phyloP scores from a whole-genome alignment of 2,888 invertebrate species.

The Drosophila fungiperda region DNA sequence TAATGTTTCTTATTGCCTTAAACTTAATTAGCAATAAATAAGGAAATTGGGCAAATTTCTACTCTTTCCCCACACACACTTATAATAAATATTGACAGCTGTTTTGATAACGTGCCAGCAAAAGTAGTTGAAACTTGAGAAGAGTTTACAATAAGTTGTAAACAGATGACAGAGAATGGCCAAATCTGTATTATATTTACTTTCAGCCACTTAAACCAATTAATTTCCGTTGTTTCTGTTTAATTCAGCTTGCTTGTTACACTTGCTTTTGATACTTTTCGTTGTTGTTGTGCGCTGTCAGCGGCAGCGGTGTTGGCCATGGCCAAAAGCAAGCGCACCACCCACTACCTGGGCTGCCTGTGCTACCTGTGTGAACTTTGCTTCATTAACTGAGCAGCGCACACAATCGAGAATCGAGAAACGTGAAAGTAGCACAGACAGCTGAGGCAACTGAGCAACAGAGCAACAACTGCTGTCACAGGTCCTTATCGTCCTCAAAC shows the following conservation, averaged over 20 bases:
- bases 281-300: slow-evolving; percentile 54
- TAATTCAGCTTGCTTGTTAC: slow-evolving; percentile 50
- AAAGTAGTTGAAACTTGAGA: slow-evolving; percentile 2
- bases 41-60: background rate
- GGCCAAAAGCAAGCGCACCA: slow-evolving; percentile 26
- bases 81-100: background rate
- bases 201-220: slow-evolving; percentile 68
- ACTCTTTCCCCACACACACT: background rate
- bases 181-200: slow-evolving; percentile 60
- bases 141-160: slow-evolving; percentile 13
- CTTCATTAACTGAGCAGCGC: slow-evolving; percentile 64
- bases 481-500: slow-evolving; percentile 16
- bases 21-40: background rate
- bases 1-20: background rate
- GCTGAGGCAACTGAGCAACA: slow-evolving; percentile 33
- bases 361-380: slow-evolving; percentile 72
- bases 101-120: background rate
- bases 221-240: slow-evolving; percentile 63
- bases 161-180: slow-evolving; percentile 21
- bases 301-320: slow-evolving; percentile 52
- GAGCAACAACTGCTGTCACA: slow-evolving; percentile 73
- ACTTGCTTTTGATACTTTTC: slow-evolving; percentile 22
- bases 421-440: slow-evolving; percentile 18
- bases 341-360: slow-evolving; percentile 51
- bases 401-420: slow-evolving; percentile 8